Conservation (phyloP, 2,113 vertebrate species). For the Hyperoodon ampullatus region DNA sequence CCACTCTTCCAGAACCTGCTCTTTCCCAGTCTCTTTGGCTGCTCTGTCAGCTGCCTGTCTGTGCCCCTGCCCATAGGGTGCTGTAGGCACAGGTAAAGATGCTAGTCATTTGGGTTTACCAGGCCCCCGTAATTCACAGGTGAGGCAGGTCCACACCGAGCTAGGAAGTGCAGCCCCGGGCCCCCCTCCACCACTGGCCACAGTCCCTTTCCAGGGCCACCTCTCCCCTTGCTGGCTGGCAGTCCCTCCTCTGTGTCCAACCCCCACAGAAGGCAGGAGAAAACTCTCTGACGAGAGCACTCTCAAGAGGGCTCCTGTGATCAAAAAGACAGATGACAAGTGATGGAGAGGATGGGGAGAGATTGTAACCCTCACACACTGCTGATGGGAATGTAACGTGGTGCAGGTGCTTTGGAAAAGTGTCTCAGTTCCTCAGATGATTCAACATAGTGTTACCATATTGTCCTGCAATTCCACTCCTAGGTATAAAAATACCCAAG, state of each 20-base stretch:
- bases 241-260: not conserved
- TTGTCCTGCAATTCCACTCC: not conserved
- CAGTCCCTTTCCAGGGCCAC: not conserved
- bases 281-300: not conserved
- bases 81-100: not conserved
- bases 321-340: not conserved
- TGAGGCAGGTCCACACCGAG: not conserved
- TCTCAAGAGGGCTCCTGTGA: not conserved
- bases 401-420: not conserved
- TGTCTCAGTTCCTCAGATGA: not conserved
- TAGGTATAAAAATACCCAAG: accelerated
- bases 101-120: not conserved
- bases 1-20: not conserved
- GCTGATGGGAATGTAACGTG: not conserved
- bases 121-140: too few relatives aligned
- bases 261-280: not conserved
- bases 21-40: not conserved
- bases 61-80: not conserved
- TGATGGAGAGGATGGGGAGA: not conserved
- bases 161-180: not conserved
- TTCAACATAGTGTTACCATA: not conserved
- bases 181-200: not conserved
- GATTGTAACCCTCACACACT: not conserved
- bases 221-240: not conserved
- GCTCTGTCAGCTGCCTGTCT: not conserved